These are phyloP conservation scores for Tenebrosternarchus preto DNA, from an alignment of 2,113 vertebrate species.

Conservation along the genomic window DNA sequence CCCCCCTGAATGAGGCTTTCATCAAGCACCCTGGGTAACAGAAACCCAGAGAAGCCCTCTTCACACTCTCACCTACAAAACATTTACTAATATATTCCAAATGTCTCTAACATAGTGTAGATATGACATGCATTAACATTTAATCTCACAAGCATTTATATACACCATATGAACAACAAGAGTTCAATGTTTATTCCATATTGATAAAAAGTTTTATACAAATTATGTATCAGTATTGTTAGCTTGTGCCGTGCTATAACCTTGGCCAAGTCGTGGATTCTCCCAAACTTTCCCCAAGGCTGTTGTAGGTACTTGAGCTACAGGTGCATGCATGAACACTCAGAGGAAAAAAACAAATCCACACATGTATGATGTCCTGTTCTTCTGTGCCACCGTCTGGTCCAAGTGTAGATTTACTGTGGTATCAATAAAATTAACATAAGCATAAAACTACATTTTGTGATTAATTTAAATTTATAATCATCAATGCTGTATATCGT, in stretches of 20 bases:
- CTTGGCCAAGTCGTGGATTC: no score
- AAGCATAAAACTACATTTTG: conserved; percentile 61
- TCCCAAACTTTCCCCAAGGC: background rate
- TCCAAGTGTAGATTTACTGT: conserved; percentile 54
- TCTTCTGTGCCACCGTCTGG: conserved; percentile 45
- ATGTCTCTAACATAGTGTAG: conserved; percentile 64
- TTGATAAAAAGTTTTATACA: conserved; percentile 52
- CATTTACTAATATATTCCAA: conserved; percentile 73
- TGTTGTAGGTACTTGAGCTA: no score
- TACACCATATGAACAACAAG: conserved; percentile 23
- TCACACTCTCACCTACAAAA: conserved; percentile 62
- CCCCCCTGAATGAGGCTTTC: no score
- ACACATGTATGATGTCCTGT: conserved; percentile 30
- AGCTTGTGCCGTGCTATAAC: conserved; percentile 46
- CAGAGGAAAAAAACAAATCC: background rate
- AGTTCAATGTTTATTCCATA: conserved; percentile 50
- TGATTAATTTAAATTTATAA: background rate
- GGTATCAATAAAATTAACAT: conserved; percentile 39
- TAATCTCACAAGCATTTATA: conserved; percentile 51
- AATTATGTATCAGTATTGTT: conserved; percentile 50
- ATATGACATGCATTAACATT: conserved; percentile 58
- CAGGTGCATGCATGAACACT: conserved; percentile 28
- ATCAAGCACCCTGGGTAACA: conserved; percentile 15
- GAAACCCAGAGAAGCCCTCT: background rate
- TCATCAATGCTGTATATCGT: no score